These are phyloP conservation scores for Climacteris rufus DNA, from an alignment of 2,113 vertebrate species.

Conservation along the genomic window DNA sequence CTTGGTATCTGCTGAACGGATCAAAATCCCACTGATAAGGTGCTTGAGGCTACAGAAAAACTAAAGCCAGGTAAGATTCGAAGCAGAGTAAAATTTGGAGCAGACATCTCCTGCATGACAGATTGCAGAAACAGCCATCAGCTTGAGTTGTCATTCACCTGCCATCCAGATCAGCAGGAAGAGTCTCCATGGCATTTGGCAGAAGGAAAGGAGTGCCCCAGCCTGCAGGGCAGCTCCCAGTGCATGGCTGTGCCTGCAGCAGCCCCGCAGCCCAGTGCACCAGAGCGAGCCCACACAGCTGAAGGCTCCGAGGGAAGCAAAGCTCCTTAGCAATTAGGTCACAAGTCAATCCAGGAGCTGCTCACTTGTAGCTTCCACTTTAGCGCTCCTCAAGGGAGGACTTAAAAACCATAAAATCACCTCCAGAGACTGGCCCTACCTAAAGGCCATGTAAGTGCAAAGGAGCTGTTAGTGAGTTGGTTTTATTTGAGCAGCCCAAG, in stretches of 20 bases:
- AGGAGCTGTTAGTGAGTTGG: neutral
- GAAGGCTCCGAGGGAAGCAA: neutral
- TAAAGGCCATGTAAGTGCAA: neutral
- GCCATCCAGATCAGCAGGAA: neutral
- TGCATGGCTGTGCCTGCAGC: neutral
- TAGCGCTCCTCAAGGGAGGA: neutral
- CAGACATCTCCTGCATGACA: neutral
- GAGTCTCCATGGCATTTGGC: neutral
- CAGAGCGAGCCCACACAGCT: neutral
- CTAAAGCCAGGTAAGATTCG: neutral
- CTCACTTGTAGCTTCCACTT: neutral
- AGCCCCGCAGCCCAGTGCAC: neutral
- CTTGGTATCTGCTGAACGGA: neutral
- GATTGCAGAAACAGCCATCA: neutral
- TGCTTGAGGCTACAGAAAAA: neutral
- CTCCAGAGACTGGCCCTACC: neutral
- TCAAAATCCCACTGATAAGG: neutral
- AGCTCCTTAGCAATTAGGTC: neutral
- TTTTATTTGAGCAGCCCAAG: neutral
- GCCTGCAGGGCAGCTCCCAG: neutral
- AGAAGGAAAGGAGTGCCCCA: neutral
- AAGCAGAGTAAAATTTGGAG: neutral
- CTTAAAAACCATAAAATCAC: neutral
- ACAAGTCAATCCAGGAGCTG: neutral
- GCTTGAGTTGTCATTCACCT: neutral